Base-by-base conservation (phyloP, 1,140 invertebrate genomes). In the Drosophila arizonae region DNA sequence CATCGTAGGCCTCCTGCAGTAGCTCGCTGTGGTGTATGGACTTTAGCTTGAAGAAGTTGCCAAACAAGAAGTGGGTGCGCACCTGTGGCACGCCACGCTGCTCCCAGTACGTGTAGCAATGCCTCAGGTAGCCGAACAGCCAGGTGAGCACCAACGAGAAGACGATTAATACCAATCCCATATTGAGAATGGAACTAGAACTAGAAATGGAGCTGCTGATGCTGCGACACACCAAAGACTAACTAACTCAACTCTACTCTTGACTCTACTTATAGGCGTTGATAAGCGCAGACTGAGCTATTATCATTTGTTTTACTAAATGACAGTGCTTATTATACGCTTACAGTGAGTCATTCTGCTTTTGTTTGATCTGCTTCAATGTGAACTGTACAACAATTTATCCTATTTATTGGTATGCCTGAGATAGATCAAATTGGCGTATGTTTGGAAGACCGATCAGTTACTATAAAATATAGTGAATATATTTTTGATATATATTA, bases 1-100 rank as follows among this genome's bases (percentile, higher is more conserved):
- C 66, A 9, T 70, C 60, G 33, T 85, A 85, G 13, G 66, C 65
- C 43, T 85, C 79, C 17, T 80, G 76, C 8, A 81, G 15, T 21
- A 81, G 45, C 10, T 81, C 67, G 17, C 33, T 72, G 0, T 50
- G 4, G 6, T 62, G 51, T 24, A 78, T 0, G 1, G 76, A 72
- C 24, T 76, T 71, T 11, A 78, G 10, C 11, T 67, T 76, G 48
- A 54, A 63, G 4, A 72, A 43, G 43, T 76, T 55, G 4, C 76
- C 72, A 13, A 48, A 67, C 3, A 78, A 24, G 9, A 78, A 78
- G 5, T 78, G 62, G 0, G 67, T 17, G 4, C 67, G 73, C 48
- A 76, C n/a, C 36, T 78, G 76, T 0, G 9, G 46, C 4, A 78
- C 57, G 2, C 76, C 76, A 2, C 28, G 68, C 15, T 43, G 33